phyloP scores from a whole-genome alignment of 2,113 vertebrate genomes.

The Neolamprologus modestus region DNA sequence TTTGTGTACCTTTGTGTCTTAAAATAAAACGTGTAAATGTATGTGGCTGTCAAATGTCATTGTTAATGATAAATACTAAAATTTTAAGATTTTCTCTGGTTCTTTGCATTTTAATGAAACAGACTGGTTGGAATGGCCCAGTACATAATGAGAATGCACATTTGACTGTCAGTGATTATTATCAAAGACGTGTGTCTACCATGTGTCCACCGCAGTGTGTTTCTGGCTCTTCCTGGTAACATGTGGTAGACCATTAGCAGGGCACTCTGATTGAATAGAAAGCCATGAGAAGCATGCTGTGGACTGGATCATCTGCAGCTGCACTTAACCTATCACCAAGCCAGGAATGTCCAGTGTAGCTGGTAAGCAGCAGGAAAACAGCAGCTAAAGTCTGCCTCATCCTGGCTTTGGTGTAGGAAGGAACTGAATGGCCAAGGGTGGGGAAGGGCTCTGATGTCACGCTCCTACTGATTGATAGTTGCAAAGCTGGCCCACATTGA shows the following conservation, averaged over 20 bases:
- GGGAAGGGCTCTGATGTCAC: not conserved
- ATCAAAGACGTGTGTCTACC: constrained; percentile 13
- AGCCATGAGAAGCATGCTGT: constrained; percentile 70
- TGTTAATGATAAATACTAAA: not conserved
- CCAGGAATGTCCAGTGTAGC: constrained; percentile 20
- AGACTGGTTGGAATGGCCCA: not conserved
- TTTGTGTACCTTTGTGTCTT: not conserved
- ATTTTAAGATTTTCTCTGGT: not conserved
- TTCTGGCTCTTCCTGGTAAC: constrained; percentile 40
- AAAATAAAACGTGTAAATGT: not conserved
- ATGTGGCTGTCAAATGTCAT: not conserved
- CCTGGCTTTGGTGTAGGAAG: not conserved
- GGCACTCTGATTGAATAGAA: constrained; percentile 59
- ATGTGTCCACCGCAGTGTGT: constrained; percentile 33
- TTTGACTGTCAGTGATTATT: not conserved
- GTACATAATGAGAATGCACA: not conserved
- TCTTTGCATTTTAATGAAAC: not conserved
- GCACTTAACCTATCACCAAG: constrained; percentile 16
- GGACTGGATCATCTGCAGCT: constrained; percentile 53
- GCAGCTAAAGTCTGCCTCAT: not conserved
- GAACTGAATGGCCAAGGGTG: not conserved
- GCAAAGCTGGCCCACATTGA: not conserved
- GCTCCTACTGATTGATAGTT: constrained; percentile 29
- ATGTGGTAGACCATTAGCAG: constrained; percentile 60
- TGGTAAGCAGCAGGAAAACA: constrained; percentile 52